A percentile compares a stretch with the other conserved stretches of the same genome.
These are phyloP conservation scores for Orchestes rusci DNA, from an alignment of 2,888 invertebrate species.

Conservation along the genomic window DNA sequence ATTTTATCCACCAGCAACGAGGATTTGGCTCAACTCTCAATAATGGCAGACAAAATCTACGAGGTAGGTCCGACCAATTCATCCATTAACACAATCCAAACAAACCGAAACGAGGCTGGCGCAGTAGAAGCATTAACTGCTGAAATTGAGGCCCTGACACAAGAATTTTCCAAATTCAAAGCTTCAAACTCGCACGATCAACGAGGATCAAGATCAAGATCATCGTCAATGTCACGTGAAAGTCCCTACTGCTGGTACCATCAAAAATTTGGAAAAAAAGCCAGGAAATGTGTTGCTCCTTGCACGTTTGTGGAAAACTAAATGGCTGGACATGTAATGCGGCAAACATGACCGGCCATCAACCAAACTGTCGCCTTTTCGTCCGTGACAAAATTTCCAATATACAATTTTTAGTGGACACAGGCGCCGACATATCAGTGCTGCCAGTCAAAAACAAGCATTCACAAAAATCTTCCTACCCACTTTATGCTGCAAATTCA, in stretches of 20 bases:
- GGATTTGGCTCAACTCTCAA: not conserved
- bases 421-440: not conserved
- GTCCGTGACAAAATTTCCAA: not conserved
- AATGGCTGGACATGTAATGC: not conserved
- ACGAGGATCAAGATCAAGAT: not conserved
- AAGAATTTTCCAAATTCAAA: not conserved
- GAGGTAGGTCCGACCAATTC: slow-evolving; percentile 1
- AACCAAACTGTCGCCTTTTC: not conserved
- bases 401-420: not conserved
- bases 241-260: not conserved
- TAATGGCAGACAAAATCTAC: slow-evolving; percentile 1
- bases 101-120: not conserved
- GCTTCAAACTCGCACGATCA: not conserved
- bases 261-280: not conserved
- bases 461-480: not conserved
- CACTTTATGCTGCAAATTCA: slow-evolving; percentile 10
- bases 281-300: not conserved
- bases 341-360: not conserved
- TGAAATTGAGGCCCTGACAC: not conserved
- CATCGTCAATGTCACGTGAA: too few species aligned
- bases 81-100: not conserved
- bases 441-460: not conserved
- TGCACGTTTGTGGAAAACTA: not conserved
- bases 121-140: not conserved
- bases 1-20: not conserved